Base-by-base conservation (phyloP, 2,888 invertebrate genomes). In the Cephus nigrinus region DNA sequence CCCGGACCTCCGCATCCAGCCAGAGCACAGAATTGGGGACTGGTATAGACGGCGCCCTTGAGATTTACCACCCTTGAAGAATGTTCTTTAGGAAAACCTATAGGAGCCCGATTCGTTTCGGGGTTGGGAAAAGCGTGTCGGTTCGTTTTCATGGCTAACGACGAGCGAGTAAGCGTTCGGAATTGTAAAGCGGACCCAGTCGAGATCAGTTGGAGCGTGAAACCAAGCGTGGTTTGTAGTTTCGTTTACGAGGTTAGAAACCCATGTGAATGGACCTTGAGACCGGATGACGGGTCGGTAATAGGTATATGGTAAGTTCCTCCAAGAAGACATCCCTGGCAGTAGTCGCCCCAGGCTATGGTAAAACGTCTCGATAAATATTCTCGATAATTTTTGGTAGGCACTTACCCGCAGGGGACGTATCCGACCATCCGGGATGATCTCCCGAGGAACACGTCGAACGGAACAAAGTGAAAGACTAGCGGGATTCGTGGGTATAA, bases 401-500 rank as follows among this genome's bases (percentile, higher is more conserved):
- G 23, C 23, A 55, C 5, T 23, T 15, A 23, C 23, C 55, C 55
- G 5, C 55, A 55, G 23, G 55, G 55, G 55, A 55, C 55, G 55
- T 9, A 23, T 23, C 9, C 23, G 23, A 23, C 23, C 15, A 55
- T 9, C 55, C 23, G 23, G 55, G 55, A 23, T 23, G 55, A 55
- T 55, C 55, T 55, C 55, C 55, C 23, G 1, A 23, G 55, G 55
- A 55, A 55, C 55, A 55, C 55, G 55, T 55, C 55, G 23, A 55
- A 55, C 23, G 55, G 55, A 55, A 55, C 55, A 55, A 55, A 55
- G 55, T 55, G 55, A 55, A 55, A 55, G 55, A 55, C 55, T 55
- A 23, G 55, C 55, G 55, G 55, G 55, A 35, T 55, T 55, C 55
- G 55, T 55, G 81, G 85, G 82, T 86, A 83, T 85, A 81, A 85